Conservation (phyloP, 2,113 vertebrate genomes). For the Calypte anna region DNA sequence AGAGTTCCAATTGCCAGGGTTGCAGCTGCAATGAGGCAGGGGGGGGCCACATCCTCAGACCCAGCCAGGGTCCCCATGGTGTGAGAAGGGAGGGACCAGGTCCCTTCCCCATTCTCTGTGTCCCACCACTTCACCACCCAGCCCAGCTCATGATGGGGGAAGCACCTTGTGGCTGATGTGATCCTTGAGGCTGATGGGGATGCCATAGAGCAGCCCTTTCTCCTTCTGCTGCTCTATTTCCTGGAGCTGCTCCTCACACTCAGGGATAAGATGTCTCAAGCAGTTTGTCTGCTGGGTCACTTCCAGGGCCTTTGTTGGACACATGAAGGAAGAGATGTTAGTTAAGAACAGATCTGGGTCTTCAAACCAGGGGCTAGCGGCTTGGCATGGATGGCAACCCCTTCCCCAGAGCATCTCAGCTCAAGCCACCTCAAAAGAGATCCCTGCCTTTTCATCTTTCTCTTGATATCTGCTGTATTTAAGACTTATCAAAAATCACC, state of each 20-base stretch:
- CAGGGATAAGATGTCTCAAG: slow-evolving; percentile 77
- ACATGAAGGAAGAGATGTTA: neutral
- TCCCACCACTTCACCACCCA: neutral
- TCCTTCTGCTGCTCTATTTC: slow-evolving; percentile 32
- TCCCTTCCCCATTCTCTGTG: neutral
- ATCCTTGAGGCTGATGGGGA: slow-evolving; percentile 88
- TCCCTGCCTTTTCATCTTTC: neutral
- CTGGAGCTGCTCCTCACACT: slow-evolving; percentile 81
- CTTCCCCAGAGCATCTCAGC: neutral
- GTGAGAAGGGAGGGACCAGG: neutral
- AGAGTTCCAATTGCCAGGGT: neutral
- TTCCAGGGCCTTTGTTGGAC: slow-evolving; percentile 75
- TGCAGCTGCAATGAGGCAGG: neutral
- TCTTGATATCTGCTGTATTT: neutral
- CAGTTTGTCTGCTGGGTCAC: slow-evolving; percentile 81
- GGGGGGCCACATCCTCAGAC: neutral
- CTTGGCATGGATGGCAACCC: neutral
- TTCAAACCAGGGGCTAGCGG: neutral
- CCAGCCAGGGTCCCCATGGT: neutral
- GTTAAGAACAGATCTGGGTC: neutral
- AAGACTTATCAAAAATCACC: neutral
- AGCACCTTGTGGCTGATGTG: slow-evolving; percentile 78
- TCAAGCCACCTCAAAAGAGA: neutral
- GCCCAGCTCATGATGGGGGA: neutral
- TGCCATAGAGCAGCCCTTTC: slow-evolving; percentile 81